Conservation (phyloP, 2,113 vertebrate species). For the Dryoscopus gambensis region DNA sequence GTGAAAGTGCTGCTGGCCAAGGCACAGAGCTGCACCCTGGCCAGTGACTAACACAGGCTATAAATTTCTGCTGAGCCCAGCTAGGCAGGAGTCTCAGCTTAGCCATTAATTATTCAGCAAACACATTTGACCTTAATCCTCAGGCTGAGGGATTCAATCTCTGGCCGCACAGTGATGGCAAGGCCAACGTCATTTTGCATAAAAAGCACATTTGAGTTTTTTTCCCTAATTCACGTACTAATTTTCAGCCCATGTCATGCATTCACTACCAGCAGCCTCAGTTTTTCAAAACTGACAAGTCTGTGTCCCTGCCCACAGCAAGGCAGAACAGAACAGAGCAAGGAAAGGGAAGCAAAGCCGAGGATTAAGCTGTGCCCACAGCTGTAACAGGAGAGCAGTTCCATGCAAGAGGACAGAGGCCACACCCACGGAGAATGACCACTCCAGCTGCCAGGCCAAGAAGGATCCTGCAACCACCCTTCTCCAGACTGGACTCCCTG, state of each 20-base stretch:
- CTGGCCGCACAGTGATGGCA: background rate
- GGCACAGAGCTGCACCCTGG: background rate
- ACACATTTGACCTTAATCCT: background rate
- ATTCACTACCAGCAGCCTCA: background rate
- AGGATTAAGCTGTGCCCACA: background rate
- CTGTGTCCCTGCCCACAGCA: rapidly evolving
- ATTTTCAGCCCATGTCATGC: background rate
- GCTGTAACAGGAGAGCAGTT: background rate
- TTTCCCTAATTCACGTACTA: background rate
- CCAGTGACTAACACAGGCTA: background rate
- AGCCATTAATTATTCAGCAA: background rate
- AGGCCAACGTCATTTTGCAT: background rate
- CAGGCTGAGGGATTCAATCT: background rate
- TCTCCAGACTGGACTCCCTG: background rate
- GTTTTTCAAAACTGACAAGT: background rate
- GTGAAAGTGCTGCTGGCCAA: background rate
- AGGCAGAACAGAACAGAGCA: no score
- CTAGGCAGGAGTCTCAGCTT: background rate
- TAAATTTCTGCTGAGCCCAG: background rate
- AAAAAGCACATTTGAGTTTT: background rate
- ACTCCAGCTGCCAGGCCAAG: background rate
- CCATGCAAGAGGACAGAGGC: background rate
- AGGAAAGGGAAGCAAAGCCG: background rate
- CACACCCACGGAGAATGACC: rapidly evolving
- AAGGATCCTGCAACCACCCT: background rate